A percentile compares a stretch with the other conserved stretches of the same genome.
These are phyloP conservation scores for Corythornis leucogaster DNA, from an alignment of 2,797 vertebrate species.

Conservation along the genomic window DNA sequence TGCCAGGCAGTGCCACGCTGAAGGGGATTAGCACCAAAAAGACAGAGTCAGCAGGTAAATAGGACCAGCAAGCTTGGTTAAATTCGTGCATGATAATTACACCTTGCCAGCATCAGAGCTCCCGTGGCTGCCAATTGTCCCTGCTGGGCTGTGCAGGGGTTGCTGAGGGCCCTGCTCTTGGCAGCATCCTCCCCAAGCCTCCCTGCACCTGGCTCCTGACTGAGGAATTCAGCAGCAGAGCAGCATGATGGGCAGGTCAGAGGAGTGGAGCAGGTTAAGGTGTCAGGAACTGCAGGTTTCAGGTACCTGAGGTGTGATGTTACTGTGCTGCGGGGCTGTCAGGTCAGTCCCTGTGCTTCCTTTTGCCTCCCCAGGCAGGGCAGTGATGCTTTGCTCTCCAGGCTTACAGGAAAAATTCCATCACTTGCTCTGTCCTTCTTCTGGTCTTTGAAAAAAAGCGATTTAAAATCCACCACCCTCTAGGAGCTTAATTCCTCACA, in stretches of 20 bases:
- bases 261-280: background rate
- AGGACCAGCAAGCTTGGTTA: background rate
- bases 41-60: background rate
- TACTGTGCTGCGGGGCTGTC: background rate
- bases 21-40: background rate
- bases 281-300: background rate
- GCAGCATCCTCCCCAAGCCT: background rate
- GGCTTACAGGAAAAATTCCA: background rate
- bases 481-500: background rate
- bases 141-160: background rate
- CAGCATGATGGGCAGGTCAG: background rate
- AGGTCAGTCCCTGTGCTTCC: background rate
- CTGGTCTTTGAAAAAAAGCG: background rate
- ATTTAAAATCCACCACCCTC: background rate
- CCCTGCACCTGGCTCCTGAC: background rate
- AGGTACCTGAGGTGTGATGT: rapidly evolving
- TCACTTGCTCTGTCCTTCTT: background rate
- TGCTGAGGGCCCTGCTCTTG: background rate
- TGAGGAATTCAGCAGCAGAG: background rate
- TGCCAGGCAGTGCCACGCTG: background rate
- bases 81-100: background rate
- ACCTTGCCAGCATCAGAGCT: rapidly evolving
- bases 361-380: background rate
- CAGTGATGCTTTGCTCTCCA: background rate
- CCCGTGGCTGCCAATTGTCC: rapidly evolving